phyloP scores from a whole-genome alignment of 1,140 invertebrate species.

The Hycleus cichorii region DNA sequence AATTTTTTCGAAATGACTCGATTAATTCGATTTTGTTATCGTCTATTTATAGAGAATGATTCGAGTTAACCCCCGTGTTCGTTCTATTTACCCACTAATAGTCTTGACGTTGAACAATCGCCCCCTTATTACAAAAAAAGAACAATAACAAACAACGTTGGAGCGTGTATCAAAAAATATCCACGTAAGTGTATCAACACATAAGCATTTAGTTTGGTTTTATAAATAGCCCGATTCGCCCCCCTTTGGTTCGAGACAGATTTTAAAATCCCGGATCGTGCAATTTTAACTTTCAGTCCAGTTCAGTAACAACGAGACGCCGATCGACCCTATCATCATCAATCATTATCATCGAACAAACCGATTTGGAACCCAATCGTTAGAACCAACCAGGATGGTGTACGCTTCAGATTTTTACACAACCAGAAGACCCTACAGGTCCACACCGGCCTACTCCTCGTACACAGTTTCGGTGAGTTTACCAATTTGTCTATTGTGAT shows the following conservation, averaged over 20 bases:
- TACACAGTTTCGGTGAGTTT: constrained; percentile 72
- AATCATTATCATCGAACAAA: background rate
- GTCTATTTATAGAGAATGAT: no score
- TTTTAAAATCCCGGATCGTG: constrained; percentile 27
- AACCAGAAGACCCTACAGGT: constrained; percentile 67
- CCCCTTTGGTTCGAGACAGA: background rate
- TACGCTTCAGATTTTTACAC: constrained; percentile 86
- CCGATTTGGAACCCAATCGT: no score
- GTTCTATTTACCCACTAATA: no score
- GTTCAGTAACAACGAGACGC: constrained; percentile 31
- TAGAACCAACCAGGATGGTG: constrained; percentile 58
- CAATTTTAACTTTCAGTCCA: constrained; percentile 25
- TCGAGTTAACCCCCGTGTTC: no score
- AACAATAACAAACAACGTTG: no score
- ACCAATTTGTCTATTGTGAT: constrained; percentile 13
- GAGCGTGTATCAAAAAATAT: no score
- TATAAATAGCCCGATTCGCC: constrained; percentile 2
- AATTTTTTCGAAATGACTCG: no score
- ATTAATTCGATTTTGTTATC: no score
- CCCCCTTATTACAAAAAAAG: no score
- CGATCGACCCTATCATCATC: constrained; percentile 18
- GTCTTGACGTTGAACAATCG: no score
- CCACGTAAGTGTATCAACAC: no score
- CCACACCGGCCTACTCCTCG: constrained; percentile 61
- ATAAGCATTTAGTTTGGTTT: background rate